Conservation (phyloP, 2,888 invertebrate genomes). For the Hoplodrina ambigua region DNA sequence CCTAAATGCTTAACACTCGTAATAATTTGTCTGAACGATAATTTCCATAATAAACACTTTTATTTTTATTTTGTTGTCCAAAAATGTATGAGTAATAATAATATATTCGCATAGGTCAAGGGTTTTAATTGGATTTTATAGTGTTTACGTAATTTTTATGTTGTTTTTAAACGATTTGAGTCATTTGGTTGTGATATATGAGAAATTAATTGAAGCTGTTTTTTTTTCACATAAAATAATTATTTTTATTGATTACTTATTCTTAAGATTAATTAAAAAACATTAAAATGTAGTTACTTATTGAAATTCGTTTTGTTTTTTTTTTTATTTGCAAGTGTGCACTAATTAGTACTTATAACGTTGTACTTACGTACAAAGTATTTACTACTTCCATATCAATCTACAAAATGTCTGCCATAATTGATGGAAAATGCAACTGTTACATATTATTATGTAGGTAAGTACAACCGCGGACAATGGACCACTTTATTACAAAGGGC, state of each 20-base stretch:
- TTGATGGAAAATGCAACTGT: slow-evolving; percentile 9
- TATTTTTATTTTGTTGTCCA: slow-evolving; percentile 45
- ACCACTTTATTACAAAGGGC: too few species aligned
- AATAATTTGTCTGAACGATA: slow-evolving; percentile 48
- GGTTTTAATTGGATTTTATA: slow-evolving; percentile 47
- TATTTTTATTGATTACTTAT: neutral
- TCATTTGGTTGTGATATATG: slow-evolving; percentile 35
- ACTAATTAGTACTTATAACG: neutral
- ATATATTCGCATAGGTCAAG: slow-evolving; percentile 56
- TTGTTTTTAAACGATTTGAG: slow-evolving; percentile 13
- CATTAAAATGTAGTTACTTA: neutral
- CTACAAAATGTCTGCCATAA: neutral
- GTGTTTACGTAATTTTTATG: slow-evolving; percentile 25
- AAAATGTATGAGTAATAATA: slow-evolving; percentile 33
- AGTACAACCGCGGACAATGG: too few species aligned
- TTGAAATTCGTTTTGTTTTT: too few species aligned
- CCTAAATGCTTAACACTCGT: slow-evolving; percentile 45
- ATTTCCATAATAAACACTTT: slow-evolving; percentile 46
- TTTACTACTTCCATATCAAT: slow-evolving; percentile 2
- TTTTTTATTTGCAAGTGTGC: too few species aligned
- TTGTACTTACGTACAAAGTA: neutral
- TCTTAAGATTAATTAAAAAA: neutral
- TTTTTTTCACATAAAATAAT: neutral
- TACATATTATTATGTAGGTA: too few species aligned
- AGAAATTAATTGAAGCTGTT: slow-evolving; percentile 5